Base-by-base conservation (phyloP, 2,113 vertebrate species). In the Oreotragus oreotragus region DNA sequence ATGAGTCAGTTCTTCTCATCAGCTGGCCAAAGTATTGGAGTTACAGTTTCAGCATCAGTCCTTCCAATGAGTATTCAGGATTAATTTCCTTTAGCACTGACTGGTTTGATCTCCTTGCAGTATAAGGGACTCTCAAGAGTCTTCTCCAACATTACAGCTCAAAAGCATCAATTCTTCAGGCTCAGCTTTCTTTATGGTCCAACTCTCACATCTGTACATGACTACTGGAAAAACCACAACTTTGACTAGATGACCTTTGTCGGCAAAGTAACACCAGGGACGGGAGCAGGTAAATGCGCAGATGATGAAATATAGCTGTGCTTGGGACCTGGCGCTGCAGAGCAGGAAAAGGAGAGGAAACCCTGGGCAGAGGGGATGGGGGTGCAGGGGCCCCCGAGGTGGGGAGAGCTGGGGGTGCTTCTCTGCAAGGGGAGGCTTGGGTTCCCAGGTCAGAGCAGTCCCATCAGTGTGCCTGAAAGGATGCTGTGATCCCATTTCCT, bases 281-380 rank as follows among this genome's bases (percentile, higher is more conserved):
- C 33, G 5, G 55, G 6, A 51, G 23, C 2, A 27, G 62, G 12
- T 25, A 1, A 49, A 27, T 2, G 3, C 11, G 7, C 28, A 49
- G 53, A 19, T 60, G 8, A 73, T 27, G 33, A 25, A 33, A 33
- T 17, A 7, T 9, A 73, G 77, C 33, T 58, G 57, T 33, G 47
- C 57, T 25, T 11, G 28, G 87, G 12, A 33, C 28, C 70, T 11
- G 53, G 55, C 55, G 57, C 39, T 19, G 17, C 28, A 6, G 1
- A 76, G 47, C 13, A 28, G 19, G 3, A 11, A 77, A 47, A 13
- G 47, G 43, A 47, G 30, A 17, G 23, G 28, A n/a, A 28, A 15
- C 0, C 17, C 73, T 11, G 43, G 8, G 27, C 58, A 51, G 43
- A 47, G 30, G 9, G 14, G 21, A 43, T 0, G 0, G 2, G 51